A percentile compares a stretch with the other conserved stretches of the same genome.
Conservation (phyloP, 64 coral and sea anemone species). For the Pocillopora verrucosa region DNA sequence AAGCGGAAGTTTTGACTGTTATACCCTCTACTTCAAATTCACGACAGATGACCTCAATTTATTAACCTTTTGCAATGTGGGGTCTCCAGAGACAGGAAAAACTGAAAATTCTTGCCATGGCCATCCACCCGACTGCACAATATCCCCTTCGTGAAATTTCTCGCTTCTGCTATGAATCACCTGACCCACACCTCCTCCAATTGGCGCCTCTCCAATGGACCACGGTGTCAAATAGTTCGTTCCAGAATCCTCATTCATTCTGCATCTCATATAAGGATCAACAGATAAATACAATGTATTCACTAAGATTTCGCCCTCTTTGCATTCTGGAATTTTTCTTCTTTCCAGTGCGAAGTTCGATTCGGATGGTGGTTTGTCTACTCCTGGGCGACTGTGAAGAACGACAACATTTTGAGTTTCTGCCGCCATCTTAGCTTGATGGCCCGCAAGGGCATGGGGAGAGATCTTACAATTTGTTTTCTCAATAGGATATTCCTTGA, state of each 20-base stretch:
- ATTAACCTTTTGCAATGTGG: conserved; percentile 24
- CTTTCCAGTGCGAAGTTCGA: conserved; percentile 66
- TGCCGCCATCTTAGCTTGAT: conserved; percentile 36
- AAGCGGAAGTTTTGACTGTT: no score
- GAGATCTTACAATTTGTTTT: no score
- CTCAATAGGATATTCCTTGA: no score
- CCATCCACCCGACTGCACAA: conserved; percentile 45
- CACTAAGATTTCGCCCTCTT: conserved; percentile 64
- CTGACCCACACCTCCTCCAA: conserved; percentile 45
- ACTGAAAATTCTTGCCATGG: conserved; percentile 70
- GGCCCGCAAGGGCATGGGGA: not conserved
- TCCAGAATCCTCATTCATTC: conserved; percentile 66
- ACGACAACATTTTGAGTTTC: conserved; percentile 32
- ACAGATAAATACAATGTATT: conserved; percentile 84
- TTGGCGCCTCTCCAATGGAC: conserved; percentile 42
- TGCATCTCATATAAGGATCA: conserved; percentile 82
- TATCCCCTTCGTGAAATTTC: conserved; percentile 55
- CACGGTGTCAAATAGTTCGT: conserved; percentile 48
- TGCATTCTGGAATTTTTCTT: conserved; percentile 4
- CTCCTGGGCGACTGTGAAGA: conserved; percentile 68
- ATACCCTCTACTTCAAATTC: no score
- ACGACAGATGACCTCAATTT: no score
- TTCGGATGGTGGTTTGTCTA: conserved; percentile 43
- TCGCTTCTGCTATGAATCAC: conserved; percentile 61
- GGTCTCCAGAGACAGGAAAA: conserved; percentile 10